Conservation (phyloP, 2,888 invertebrate species). For the Oegoconia quadripuncta region DNA sequence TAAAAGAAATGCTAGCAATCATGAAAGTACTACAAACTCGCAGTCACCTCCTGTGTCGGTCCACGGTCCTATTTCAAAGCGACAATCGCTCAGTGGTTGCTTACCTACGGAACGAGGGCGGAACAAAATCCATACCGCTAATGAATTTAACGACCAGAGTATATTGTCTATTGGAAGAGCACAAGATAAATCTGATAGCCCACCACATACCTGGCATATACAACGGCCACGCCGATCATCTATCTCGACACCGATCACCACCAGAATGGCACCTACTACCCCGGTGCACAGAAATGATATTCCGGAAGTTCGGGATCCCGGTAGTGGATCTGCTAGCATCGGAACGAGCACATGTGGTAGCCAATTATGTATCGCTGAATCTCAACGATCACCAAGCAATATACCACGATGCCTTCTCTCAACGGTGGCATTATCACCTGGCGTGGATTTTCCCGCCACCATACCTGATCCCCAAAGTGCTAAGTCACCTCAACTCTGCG, state of each 20-base stretch:
- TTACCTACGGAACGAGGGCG: conserved; percentile 30
- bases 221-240: conserved; percentile 24
- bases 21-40: background rate
- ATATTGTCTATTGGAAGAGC: conserved; percentile 14
- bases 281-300: background rate
- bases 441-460: conserved; percentile 20
- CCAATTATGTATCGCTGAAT: conserved; percentile 16
- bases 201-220: conserved; percentile 23
- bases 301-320: conserved; percentile 3
- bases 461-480: conserved; percentile 13
- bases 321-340: conserved; percentile 7
- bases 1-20: conserved; percentile 13
- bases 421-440: conserved; percentile 11
- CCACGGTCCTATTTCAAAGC: conserved; percentile 17
- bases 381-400: conserved; percentile 11
- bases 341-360: no score
- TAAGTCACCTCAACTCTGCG: conserved; percentile 16
- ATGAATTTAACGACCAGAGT: conserved; percentile 19
- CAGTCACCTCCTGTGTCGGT: background rate
- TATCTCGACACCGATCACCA: conserved; percentile 16
- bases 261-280: conserved; percentile 18
- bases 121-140: conserved; percentile 23
- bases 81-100: conserved; percentile 28
- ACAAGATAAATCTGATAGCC: conserved; percentile 16
- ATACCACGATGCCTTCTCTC: conserved; percentile 16